Base-by-base conservation (phyloP, 53 echinoderm and acorn worm genomes). In the Patiria pectinifera region DNA sequence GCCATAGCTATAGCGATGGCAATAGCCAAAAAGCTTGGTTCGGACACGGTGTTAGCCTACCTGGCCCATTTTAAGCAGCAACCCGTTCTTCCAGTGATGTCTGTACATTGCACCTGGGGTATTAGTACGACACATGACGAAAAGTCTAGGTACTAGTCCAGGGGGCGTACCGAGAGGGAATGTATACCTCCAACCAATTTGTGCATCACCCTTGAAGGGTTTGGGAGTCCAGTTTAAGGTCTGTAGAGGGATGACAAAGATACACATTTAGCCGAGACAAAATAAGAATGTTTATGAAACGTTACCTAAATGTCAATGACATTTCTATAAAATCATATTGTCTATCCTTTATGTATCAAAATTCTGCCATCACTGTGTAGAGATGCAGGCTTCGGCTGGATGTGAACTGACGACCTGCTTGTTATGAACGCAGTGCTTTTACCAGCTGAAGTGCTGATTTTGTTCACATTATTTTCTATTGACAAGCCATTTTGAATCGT, bases 221-320 rank as follows among this genome's bases (percentile, higher is more conserved):
- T 95, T 96, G 14, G 95, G 92, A 0, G 96, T 98, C 99, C 99
- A 98, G 79, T 98, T 98, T 62, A 98, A 69, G 24, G 95, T 97
- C 99, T 98, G 82, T 78, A 53, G 26, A 66, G 45, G 61, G 43
- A 61, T n/a, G 25, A 59, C 13, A 21, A 53, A 76, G 7, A 48
- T 15, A 89, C 75, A 81, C 45, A 12, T 19, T 4, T 43, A 16
- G 35, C 4, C 44, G 59, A 9, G 12, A 19, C 2, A 45, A 53
- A 53, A 74, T n/a, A 23, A 1, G 11, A n/a, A 72, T 14, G 11
- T 79, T 79, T 12, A 44, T 15, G 1, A 79, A 66, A 18, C 19
- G 4, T 14, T 14, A 66, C 66, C 15, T 16, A 66, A 66, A 66
- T 66, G 14, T 14, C 66, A 66, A 66, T 8, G 53, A 53, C 8